Evolutionary conservation across 2,113 vertebrate species (phyloP).

Genomic region (Dipodomys ordii): DNA sequence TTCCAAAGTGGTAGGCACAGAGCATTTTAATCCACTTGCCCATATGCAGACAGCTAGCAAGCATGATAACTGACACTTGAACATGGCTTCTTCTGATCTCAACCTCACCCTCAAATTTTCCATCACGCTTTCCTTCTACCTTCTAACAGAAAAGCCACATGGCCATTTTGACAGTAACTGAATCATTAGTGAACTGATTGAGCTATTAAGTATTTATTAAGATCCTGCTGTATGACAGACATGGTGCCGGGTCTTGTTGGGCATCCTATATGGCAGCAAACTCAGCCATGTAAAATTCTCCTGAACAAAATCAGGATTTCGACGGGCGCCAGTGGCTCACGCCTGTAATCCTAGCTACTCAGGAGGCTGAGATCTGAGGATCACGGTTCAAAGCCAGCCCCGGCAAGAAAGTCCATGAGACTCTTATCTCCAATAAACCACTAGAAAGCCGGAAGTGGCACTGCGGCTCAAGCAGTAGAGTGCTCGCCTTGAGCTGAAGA

Average conservation of each 20-base stretch:
- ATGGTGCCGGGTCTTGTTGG: neutral
- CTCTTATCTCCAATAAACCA: too few species aligned
- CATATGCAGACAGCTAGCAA: neutral
- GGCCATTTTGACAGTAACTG: neutral
- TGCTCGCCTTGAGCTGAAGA: too few species aligned
- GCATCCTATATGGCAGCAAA: neutral
- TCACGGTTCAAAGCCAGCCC: too few species aligned
- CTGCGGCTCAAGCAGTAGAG: too few species aligned
- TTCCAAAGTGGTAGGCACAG: neutral
- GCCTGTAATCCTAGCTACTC: too few species aligned
- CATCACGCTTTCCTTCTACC: neutral
- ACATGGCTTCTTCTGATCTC: neutral
- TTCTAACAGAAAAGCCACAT: neutral
- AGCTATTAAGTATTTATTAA: slow-evolving; percentile 42
- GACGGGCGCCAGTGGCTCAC: too few species aligned
- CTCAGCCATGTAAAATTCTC: neutral
- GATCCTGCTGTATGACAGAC: neutral
- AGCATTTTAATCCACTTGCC: neutral
- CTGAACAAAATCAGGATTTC: neutral
- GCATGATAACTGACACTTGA: neutral
- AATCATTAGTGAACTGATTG: slow-evolving; percentile 53
- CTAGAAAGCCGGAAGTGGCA: too few species aligned
- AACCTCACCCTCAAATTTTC: neutral
- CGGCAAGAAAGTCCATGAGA: too few species aligned
- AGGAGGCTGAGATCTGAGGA: too few species aligned